Percentiles rank a stretch among this genome's conserved stretches.
phyloP scores from a whole-genome alignment of 2,888 invertebrate species.

The Acrocyrtus sp. region DNA sequence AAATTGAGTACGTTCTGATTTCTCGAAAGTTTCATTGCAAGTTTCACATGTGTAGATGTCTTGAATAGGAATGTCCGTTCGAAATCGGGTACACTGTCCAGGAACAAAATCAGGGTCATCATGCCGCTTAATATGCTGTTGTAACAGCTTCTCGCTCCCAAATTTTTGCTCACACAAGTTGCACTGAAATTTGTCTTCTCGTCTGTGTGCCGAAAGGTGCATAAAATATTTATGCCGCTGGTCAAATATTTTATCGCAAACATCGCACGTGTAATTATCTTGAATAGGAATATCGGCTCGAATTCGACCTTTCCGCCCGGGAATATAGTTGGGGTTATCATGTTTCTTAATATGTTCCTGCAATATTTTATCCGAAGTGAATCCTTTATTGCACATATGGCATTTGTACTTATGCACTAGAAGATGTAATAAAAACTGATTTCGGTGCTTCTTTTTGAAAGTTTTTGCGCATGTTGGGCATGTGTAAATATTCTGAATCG shows the following conservation, averaged over 20 bases:
- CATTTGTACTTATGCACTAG: slow-evolving; percentile 5
- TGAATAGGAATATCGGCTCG: slow-evolving; percentile 27
- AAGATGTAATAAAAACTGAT: slow-evolving; percentile 12
- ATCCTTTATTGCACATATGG: not conserved
- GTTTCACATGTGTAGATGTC: slow-evolving; percentile 8
- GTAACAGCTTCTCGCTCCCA: not conserved
- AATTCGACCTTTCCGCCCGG: not conserved
- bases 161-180: slow-evolving; percentile 12
- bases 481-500: slow-evolving; percentile 6
- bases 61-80: slow-evolving; percentile 17
- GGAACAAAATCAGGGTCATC: slow-evolving; percentile 16
- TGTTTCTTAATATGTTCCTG: not conserved
- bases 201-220: slow-evolving; percentile 9
- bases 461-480: slow-evolving; percentile 8
- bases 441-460: slow-evolving; percentile 5
- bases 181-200: slow-evolving; percentile 10
- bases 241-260: slow-evolving; percentile 7
- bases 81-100: not conserved
- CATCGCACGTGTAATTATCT: slow-evolving; percentile 9
- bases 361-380: not conserved
- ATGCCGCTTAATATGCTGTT: slow-evolving; percentile 15
- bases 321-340: not conserved
- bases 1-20: not conserved
- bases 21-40: not conserved
- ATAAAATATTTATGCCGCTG: slow-evolving; percentile 2